Percentiles rank a stretch among this genome's conserved stretches.
Evolutionary conservation across 2,797 vertebrate species (phyloP).

Genomic region (Dendrocincla fuliginosa): DNA sequence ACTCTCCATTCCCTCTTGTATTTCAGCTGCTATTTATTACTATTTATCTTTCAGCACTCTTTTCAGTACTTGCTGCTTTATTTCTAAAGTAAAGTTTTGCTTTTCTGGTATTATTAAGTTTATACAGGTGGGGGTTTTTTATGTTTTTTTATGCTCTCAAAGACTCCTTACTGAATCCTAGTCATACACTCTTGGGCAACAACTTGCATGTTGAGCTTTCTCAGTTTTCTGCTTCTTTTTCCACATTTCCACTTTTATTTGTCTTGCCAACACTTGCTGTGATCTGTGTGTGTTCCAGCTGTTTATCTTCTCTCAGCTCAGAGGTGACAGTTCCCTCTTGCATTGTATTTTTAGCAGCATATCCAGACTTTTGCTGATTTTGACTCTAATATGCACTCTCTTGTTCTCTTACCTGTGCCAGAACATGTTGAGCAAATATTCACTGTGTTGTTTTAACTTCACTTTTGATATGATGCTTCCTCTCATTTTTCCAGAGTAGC

Average conservation of each 20-base stretch:
- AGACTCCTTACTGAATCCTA: background rate
- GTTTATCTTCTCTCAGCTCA: background rate
- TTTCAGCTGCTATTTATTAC: background rate
- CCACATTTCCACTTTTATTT: background rate
- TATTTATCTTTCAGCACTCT: background rate
- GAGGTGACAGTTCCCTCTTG: background rate
- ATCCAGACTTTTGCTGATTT: background rate
- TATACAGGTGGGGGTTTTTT: background rate
- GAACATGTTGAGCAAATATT: background rate
- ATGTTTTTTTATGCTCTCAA: background rate
- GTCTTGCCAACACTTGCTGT: background rate
- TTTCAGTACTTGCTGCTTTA: background rate
- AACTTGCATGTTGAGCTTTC: background rate
- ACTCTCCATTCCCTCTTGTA: background rate
- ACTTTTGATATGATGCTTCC: background rate
- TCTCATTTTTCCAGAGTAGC: background rate
- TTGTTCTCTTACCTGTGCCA: background rate
- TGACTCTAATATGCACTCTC: background rate
- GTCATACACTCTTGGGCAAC: background rate
- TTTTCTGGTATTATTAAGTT: background rate
- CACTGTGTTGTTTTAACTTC: background rate
- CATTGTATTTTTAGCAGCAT: background rate
- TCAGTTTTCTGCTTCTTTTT: background rate
- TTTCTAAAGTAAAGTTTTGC: background rate
- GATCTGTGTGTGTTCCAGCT: background rate